Conservation (phyloP, 2,113 vertebrate species). For the Tangachromis dhanisi region DNA sequence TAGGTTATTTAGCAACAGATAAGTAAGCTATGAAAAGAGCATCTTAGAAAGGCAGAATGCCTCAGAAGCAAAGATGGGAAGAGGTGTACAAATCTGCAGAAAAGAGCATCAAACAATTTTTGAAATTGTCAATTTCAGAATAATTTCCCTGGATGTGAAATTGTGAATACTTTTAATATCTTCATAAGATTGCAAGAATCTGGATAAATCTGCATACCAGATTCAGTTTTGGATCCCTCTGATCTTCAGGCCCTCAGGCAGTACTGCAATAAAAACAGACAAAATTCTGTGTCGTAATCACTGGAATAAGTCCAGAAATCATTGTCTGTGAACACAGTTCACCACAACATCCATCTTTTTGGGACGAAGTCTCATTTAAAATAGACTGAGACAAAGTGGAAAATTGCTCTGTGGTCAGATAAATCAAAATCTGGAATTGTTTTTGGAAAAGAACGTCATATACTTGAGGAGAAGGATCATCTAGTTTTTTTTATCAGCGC, state of each 20-base stretch:
- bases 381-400: not conserved
- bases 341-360: not conserved
- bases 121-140: not conserved
- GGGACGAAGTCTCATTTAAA: accelerated
- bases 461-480: not conserved
- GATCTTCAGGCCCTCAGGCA: not conserved
- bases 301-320: not conserved
- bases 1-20: not conserved
- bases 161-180: not conserved
- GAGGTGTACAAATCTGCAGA: not conserved
- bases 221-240: not conserved
- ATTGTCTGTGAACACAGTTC: not conserved
- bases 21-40: not conserved
- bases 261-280: not conserved
- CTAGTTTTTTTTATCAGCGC: not conserved
- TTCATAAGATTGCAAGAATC: not conserved
- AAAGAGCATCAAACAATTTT: not conserved
- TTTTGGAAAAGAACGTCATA: not conserved
- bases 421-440: not conserved
- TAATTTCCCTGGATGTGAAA: not conserved
- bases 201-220: not conserved
- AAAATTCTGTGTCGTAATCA: not conserved
- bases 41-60: not conserved
- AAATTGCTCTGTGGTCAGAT: not conserved
- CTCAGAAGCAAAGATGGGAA: not conserved